Conservation (phyloP, 2,113 vertebrate species). For the Hipposideros armiger region DNA sequence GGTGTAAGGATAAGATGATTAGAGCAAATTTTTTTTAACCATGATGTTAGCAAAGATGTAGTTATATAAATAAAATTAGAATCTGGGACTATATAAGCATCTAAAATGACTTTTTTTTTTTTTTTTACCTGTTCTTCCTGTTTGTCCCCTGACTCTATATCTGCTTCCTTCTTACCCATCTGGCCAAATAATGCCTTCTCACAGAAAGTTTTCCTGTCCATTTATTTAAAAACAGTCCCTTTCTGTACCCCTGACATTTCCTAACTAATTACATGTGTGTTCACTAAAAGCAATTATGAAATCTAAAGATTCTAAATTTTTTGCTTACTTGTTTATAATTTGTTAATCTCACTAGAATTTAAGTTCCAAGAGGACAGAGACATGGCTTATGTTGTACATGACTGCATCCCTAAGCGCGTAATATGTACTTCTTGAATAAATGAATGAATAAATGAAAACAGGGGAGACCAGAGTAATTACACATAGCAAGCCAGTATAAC, state of each 20-base stretch:
- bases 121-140: not conserved
- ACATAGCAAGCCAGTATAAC: not conserved
- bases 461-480: not conserved
- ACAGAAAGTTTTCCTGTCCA: not conserved
- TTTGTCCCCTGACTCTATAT: not conserved
- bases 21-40: not conserved
- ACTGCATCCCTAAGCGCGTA: not conserved
- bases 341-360: not conserved
- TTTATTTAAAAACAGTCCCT: not conserved
- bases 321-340: slow-evolving; percentile 19
- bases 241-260: not conserved
- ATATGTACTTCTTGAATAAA: not conserved
- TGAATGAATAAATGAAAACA: not conserved
- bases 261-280: not conserved
- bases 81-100: not conserved
- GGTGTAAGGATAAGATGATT: not conserved
- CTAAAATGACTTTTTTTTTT: not conserved
- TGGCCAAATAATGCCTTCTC: not conserved
- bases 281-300: not conserved
- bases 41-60: not conserved
- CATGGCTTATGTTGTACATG: not conserved
- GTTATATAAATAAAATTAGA: not conserved
- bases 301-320: not conserved
- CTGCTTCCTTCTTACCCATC: not conserved
- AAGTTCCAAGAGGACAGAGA: not conserved